These are phyloP conservation scores for Osmoderma eremita DNA, from an alignment of 2,888 invertebrate genomes.

Conservation along the genomic window DNA sequence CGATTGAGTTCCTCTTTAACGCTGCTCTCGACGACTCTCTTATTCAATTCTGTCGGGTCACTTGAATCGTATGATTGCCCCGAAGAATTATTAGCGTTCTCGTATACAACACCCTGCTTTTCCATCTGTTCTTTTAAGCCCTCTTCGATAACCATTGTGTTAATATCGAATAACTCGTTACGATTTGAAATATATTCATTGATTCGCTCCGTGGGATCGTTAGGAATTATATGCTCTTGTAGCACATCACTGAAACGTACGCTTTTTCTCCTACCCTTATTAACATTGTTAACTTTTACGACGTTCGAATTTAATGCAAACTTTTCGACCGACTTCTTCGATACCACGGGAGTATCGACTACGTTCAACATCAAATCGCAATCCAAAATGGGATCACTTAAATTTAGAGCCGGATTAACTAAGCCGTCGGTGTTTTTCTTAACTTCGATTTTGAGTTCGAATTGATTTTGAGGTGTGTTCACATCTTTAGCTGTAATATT, in stretches of 20 bases:
- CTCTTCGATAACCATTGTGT: conserved; percentile 45
- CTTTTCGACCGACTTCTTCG: background rate
- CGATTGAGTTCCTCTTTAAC: conserved; percentile 29
- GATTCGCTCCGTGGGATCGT: conserved; percentile 45
- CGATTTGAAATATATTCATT: conserved; percentile 35
- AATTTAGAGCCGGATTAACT: conserved; percentile 41
- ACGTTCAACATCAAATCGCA: conserved; percentile 48
- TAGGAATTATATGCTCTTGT: conserved; percentile 56
- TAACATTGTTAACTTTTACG: conserved; percentile 11
- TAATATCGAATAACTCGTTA: conserved; percentile 47
- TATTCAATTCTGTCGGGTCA: conserved; percentile 12
- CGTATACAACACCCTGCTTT: conserved; percentile 18
- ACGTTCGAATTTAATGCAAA: conserved; percentile 5
- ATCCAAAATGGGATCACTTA: conserved; percentile 11
- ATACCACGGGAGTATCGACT: conserved; percentile 35
- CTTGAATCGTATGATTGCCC: background rate
- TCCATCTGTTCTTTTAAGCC: conserved; percentile 45
- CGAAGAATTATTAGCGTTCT: background rate
- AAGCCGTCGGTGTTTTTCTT: conserved; percentile 13
- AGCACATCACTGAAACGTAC: conserved; percentile 56
- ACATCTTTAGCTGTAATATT: conserved; percentile 12
- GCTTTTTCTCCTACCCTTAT: conserved; percentile 43
- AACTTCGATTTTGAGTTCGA: conserved; percentile 34
- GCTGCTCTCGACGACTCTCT: conserved; percentile 14
- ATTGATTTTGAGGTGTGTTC: background rate